These are phyloP conservation scores for Semicossyphus pulcher DNA, from an alignment of 2,113 vertebrate genomes.

Conservation along the genomic window DNA sequence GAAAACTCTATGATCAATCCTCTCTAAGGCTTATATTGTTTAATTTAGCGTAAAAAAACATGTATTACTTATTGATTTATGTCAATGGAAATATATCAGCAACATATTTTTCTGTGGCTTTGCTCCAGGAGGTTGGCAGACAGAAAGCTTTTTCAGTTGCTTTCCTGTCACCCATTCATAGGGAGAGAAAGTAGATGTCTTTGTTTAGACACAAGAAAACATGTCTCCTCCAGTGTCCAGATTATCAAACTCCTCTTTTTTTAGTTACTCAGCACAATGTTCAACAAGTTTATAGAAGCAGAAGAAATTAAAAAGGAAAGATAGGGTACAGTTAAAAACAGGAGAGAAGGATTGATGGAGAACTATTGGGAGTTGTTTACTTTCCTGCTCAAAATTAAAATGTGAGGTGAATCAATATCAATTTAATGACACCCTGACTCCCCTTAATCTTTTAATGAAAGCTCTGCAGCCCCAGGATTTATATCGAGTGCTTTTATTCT, in stretches of 20 bases:
- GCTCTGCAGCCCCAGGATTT: not conserved
- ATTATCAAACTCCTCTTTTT: slow-evolving; percentile 7
- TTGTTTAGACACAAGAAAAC: slow-evolving; percentile 17
- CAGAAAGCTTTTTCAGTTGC: slow-evolving; percentile 10
- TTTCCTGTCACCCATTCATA: not conserved
- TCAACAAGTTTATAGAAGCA: not conserved
- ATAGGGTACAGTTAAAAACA: not conserved
- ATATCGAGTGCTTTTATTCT: not conserved
- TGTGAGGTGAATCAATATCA: not conserved
- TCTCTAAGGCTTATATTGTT: not conserved
- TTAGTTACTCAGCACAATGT: slow-evolving; percentile 1
- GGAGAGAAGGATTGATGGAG: not conserved
- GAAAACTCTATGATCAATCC: not conserved
- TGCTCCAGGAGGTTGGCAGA: not conserved
- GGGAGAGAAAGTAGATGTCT: slow-evolving; percentile 15
- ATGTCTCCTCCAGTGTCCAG: slow-evolving; percentile 15
- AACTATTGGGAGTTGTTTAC: not conserved
- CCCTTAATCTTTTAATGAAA: not conserved
- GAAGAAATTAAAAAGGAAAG: slow-evolving; percentile 15
- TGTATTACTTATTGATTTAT: not conserved
- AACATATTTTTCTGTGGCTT: too few relatives aligned
- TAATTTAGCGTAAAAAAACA: not conserved
- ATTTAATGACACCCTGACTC: not conserved
- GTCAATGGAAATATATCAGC: not conserved
- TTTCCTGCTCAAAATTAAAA: not conserved